A percentile compares a stretch with the other conserved stretches of the same genome.
phyloP scores from a whole-genome alignment of 1,140 invertebrate genomes.

The Melanaphis sacchari region DNA sequence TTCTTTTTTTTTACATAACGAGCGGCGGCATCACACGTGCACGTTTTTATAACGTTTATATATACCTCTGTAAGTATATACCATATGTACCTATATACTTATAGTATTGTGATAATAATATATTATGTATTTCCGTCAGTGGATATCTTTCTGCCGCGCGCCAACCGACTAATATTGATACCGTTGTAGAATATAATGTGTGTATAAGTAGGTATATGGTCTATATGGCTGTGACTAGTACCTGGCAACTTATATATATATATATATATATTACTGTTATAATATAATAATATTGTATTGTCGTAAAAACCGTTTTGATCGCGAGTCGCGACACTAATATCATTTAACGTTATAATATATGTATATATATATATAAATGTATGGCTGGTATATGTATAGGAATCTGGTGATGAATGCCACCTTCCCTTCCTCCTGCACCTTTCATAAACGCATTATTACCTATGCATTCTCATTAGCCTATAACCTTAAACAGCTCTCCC shows the following conservation, averaged over 20 bases:
- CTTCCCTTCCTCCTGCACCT: background rate
- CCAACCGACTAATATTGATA: background rate
- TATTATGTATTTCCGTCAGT: background rate
- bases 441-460: background rate
- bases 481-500: background rate
- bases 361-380: background rate
- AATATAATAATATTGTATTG: background rate
- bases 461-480: background rate
- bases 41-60: background rate
- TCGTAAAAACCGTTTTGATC: background rate
- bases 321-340: background rate
- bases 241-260: background rate
- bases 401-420: background rate
- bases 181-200: background rate
- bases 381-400: background rate
- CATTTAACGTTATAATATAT: background rate
- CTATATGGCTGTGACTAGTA: background rate
- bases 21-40: background rate
- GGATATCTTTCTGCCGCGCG: background rate
- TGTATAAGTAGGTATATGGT: too few species aligned
- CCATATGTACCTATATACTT: background rate
- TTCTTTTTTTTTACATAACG: background rate
- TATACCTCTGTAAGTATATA: background rate
- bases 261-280: background rate
- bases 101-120: background rate